Base-by-base conservation (phyloP, 1,140 invertebrate species). In the Solenopsis invicta region DNA sequence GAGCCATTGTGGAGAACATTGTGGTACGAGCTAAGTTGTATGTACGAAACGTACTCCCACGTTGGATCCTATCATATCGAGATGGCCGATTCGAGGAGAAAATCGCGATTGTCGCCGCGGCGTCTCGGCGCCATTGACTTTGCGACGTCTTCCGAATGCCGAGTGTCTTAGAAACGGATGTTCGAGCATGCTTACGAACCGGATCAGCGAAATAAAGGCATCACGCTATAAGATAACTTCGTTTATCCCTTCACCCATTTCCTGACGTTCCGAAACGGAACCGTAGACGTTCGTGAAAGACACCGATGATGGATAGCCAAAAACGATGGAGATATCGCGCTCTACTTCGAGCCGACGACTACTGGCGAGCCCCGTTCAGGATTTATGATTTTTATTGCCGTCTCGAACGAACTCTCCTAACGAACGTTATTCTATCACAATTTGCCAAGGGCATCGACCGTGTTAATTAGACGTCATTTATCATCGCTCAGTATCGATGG, bases 61-160 rank as follows among this genome's bases (percentile, higher is more conserved):
- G 24, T 62, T 24, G 16, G 41, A 75, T 61, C 1, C 4, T 13
- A 81, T 71, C 13, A 1, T 52, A 61, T 48, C 78, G 18, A n/a
- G 50, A 72, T 24, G 6, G 12, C 13, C 41, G 45, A 74, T 56
- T 24, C 2, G 6, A 59, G 1, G 4, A 41, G 18, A 24, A 80
- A 62, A 52, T 54, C 81, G 56, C 45, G 45, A 64, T 84, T 24
- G n/a, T 67, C 69, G 81, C 50, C 66, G 74, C 24, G 52, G 52
- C 62, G 81, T 71, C 59, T 9, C 75, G 78, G 52, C 74, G 61
- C 59, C 64, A 21, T 24, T 82, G 24, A 72, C 64, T 77, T 74
- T 67, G 77, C 77, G 41, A 41, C 82, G 90, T 86, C 87, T 88
- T 88, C 59, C 86, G 76, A 59, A 78, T 48, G 61, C 48, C 16